Base-by-base conservation (phyloP, 2,113 vertebrate species). In the Tenebrosternarchus preto region DNA sequence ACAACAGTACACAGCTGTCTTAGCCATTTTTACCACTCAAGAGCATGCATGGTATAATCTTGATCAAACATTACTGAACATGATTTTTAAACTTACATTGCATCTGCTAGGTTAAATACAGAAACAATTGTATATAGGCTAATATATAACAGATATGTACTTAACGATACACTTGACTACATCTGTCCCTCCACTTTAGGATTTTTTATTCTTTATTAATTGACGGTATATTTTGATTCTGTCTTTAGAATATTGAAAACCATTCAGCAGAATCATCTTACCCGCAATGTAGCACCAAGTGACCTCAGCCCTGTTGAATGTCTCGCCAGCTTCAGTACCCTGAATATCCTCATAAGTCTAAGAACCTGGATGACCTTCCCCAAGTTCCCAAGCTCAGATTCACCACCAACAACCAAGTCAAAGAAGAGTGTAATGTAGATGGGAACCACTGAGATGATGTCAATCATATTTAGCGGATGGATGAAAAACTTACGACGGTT, bases 251-350 rank as follows among this genome's bases (percentile, higher is more conserved):
- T 43, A 7, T 22, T n/a, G 25, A 53, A 4, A 55, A n/a, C 25
- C 59, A 43, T 39, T 50, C 1, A 60, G 19, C 12, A 36, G 8
- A 46, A 67, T 72, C 16, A 27, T 78, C 90, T 90, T 92, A 98
- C 97, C 96, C 95, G 93, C 53, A 99, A 91, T 0, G 98, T 99
- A 36, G 97, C 97, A 22, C 98, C 98, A 85, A 99, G 92, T 0
- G 98, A 99, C 17, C 98, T 93, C 76, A 99, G 92, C 4, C 98
- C 98, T 0, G 97, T 98, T 57, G 97, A 99, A 88, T 99, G 98
- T 73, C 98, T 94, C 0, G 97, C 97, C 92, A 99, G 78, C 88
- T 98, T 99, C 88, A 99, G 87, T 77, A 99, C 96, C n/a, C 97
- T 92, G 90, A 99, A 98, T 90, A 99, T 95, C 88, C 96, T 94